Conservation (phyloP, 2,888 invertebrate species). For the Campoplex capitator region DNA sequence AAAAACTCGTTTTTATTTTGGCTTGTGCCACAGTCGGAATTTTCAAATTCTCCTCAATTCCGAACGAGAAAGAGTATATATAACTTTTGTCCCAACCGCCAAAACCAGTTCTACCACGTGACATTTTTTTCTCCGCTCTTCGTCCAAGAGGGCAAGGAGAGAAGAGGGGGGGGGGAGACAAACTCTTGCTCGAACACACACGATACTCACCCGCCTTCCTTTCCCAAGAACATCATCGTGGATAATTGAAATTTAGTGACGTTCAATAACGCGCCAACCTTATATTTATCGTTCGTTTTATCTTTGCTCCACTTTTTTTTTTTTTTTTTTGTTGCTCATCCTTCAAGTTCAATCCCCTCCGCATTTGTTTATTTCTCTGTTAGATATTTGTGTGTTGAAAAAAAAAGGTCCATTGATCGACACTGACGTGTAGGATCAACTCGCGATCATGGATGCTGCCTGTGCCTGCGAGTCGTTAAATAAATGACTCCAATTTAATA, state of each 20-base stretch:
- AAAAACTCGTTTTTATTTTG: conserved; percentile 1
- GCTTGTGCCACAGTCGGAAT: background rate
- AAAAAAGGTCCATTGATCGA: background rate
- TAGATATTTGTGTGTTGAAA: background rate
- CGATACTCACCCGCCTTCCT: conserved; percentile 3
- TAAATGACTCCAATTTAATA: background rate
- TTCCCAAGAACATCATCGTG: conserved; percentile 6
- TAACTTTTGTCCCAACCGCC: conserved; percentile 35
- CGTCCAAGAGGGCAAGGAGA: background rate
- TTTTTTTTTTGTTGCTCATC: background rate
- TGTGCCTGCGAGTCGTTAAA: background rate
- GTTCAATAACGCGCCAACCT: background rate
- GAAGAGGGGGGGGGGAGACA: background rate
- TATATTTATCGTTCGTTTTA: too few species aligned
- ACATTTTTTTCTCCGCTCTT: conserved; percentile 28
- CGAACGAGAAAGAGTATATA: background rate
- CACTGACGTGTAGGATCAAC: background rate
- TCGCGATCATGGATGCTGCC: background rate
- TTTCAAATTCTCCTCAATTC: conserved; percentile 1
- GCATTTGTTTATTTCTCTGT: background rate
- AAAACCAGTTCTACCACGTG: conserved; percentile 63
- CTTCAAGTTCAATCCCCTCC: background rate
- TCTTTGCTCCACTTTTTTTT: background rate
- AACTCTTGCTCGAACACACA: background rate
- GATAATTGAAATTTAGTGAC: conserved; percentile 18